Base-by-base conservation (phyloP, 2,113 vertebrate species). In the Strix aluco region DNA sequence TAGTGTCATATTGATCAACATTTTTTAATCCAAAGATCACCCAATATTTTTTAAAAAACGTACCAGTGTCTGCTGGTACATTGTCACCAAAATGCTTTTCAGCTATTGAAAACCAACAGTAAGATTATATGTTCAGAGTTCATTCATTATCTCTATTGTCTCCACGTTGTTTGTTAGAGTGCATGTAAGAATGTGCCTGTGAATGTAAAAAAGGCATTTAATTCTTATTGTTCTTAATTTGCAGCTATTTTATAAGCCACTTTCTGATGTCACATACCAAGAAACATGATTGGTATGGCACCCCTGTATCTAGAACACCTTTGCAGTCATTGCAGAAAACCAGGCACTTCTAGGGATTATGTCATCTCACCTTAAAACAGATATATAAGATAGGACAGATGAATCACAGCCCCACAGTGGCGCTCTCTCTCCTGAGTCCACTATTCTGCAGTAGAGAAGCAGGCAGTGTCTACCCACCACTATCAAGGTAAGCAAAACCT, bases 1-100 rank as follows among this genome's bases (percentile, higher is more conserved):
- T 97, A 96, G 95, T 97, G 96, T 97, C 4, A 15, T 29, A 38
- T 5, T 55, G 58, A 66, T 83, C 91, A 74, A 94, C 11, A 8
- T 16, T n/a, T 72, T 77, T 51, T 49, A 54, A 86, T 29, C 9
- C 46, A 54, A 89, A 70, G 19, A 66, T 46, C 25, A 73, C 16
- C 1, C 46, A 15, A 10, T 29, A 11, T 32, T 62, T 74, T 65
- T 69, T 63, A 2, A 2, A 26, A 47, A 44, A 63, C 10, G 20
- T 20, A 32, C 30, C 52, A 58, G 3, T 29, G 13, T 46, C 46
- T 73, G 4, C 18, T 81, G 30, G 16, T 38, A 66, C 3, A 13
- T 49, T 71, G 8, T 75, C 40, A 83, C 7, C 15, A 73, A 94
- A 88, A 66, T 65, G 6, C 3, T 91, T 92, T 93, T 66, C 67